These are phyloP conservation scores for Chloroceryle aenea DNA, from an alignment of 2,113 vertebrate genomes.

Conservation along the genomic window DNA sequence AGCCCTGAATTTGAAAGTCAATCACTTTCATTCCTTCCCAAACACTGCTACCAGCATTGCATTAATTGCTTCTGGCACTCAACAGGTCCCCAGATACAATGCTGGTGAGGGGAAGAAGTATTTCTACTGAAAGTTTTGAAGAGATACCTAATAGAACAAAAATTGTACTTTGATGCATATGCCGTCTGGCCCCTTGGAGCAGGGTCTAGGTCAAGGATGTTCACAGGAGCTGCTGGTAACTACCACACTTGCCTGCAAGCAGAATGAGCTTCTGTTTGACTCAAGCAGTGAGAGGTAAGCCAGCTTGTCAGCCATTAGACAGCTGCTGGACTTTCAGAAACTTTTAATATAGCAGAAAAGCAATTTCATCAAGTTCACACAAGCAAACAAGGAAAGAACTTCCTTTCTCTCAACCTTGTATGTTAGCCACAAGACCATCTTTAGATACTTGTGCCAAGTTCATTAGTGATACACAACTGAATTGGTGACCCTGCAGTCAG, in stretches of 20 bases:
- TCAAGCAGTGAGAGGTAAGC: neutral
- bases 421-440: neutral
- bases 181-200: neutral
- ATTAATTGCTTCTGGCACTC: conserved; percentile 8
- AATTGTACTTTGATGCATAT: neutral
- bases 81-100: neutral
- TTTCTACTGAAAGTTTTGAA: neutral
- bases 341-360: neutral
- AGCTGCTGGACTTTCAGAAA: neutral
- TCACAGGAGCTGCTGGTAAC: neutral
- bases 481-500: neutral
- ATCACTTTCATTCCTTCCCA: neutral
- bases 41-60: neutral
- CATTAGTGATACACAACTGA: neutral
- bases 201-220: neutral
- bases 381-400: neutral
- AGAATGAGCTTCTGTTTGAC: neutral
- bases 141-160: neutral
- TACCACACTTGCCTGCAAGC: neutral
- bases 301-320: neutral
- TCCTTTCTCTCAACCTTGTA: neutral
- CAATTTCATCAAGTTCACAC: neutral
- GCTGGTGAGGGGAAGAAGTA: neutral
- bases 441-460: neutral
- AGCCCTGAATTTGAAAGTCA: conserved; percentile 27